Evolutionary conservation across 2,888 invertebrate genomes (phyloP), one percentile per base, ranked within the genome.

Genomic region (Orchesella flavescens): DNA sequence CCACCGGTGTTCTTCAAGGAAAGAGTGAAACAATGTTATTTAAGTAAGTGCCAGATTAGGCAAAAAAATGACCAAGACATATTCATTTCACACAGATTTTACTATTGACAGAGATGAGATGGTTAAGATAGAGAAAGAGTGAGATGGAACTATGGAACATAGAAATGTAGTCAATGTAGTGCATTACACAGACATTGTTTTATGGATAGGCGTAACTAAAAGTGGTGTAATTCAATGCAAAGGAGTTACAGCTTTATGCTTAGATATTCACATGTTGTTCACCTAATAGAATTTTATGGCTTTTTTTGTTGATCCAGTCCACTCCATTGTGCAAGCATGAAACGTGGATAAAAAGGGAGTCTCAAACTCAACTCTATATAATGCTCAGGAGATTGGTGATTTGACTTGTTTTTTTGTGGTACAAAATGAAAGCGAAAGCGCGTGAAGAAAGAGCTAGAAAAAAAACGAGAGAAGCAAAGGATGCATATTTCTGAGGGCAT

Each of bases 401-500:
- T 24, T 49, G 34, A 34, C 24, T 66, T 75, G 65, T 75, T 75
- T 21, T n/a, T 68, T 68, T 24, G 75, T 53, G 49, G 12, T n/a
- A 15, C 5, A 49, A 49, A 49, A 71, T 83, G 78, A 83, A 78
- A 83, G 65, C 71, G 78, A 83, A 83, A 83, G 83, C 82, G 53
- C 82, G 75, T 78, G 83, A 76, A 83, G 76, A 21, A n/a, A 61
- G 59, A 55, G 15, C 46, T 53, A 49, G 69, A 34, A 65, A 55
- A 19, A 71, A 65, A 83, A 71, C 59, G 72, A 75, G 69, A 69
- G 68, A 74, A 83, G 49, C 77, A 78, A 77, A 83, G 77, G 72
- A 55, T 76, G 84, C 84, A 84, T 84, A 79, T 69, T 84, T 84
- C 49, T 17, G 84, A 79, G 84, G 79, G 79, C 84, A 84, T 79